These are phyloP conservation scores for Nicator chloris DNA, from an alignment of 2,113 vertebrate species.

Conservation along the genomic window DNA sequence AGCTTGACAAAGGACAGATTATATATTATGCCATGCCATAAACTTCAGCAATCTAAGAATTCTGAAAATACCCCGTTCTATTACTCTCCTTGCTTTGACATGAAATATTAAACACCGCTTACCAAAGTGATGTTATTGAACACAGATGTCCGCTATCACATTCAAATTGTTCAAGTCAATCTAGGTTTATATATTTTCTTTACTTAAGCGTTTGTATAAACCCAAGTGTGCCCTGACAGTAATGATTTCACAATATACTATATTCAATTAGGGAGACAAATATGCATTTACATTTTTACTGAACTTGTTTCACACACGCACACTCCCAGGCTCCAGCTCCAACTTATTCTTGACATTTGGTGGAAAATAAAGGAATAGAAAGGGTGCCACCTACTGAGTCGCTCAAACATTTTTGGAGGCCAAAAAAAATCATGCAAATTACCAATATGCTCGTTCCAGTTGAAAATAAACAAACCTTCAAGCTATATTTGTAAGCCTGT, in stretches of 20 bases:
- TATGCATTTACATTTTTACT: conserved; percentile 69
- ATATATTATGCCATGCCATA: conserved; percentile 47
- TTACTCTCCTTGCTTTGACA: conserved; percentile 61
- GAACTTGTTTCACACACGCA: background rate
- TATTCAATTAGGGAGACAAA: conserved; percentile 71
- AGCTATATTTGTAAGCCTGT: background rate
- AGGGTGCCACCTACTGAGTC: conserved; percentile 68
- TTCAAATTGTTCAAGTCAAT: conserved; percentile 75
- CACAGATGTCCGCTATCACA: conserved; percentile 77
- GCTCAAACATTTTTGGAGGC: conserved; percentile 8
- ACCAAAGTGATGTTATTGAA: conserved; percentile 76
- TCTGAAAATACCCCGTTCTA: conserved; percentile 59
- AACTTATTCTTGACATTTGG: background rate
- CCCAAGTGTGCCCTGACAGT: conserved; percentile 72
- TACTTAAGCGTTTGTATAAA: conserved; percentile 62
- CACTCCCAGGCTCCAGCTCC: background rate
- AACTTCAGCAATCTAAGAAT: conserved; percentile 63
- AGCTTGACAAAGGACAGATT: conserved; percentile 70
- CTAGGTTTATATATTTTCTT: conserved; percentile 72
- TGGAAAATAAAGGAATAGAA: conserved; percentile 54
- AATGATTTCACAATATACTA: conserved; percentile 76
- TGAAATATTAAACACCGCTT: conserved; percentile 81
- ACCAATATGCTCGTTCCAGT: background rate
- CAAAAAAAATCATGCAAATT: background rate
- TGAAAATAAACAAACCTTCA: background rate